Base-by-base conservation (phyloP, 2,797 vertebrate species). In the Enteromius argenteus region DNA sequence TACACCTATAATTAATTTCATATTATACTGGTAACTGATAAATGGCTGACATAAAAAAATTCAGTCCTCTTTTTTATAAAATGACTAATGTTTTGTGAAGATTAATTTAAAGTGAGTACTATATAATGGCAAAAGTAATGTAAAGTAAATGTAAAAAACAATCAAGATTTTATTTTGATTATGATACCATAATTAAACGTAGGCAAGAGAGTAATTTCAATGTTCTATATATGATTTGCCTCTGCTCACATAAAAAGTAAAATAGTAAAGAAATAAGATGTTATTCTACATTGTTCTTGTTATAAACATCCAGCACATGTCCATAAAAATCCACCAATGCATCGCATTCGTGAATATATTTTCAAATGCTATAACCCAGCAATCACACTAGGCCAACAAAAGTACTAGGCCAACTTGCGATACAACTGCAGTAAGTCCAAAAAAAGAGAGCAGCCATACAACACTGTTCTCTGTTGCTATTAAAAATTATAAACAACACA, bases 401-500 rank as follows among this genome's bases (percentile, higher is more conserved):
- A 60, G 13, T 42, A 17, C 13, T 58, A 23, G 21, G 14, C 21
- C 13, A 39, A 17, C n/a, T 27, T 17, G 35, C 14, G 6, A 75
- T 58, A 58, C 35, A 75, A 58, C 51, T n/a, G 5, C 35, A 60
- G 21, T 42, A n/a, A 17, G 35, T 27, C 8, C 4, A 14, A 42
- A 27, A 73, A 37, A 42, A 39, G n/a, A 71, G 39, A 69, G 67
- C 60, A 32, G 56, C 71, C 62, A 80, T 74, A 46, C 17, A 62
- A 49, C 23, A 46, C 80, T 58, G 87, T 88, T 88, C 71, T 86
- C 85, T 76, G 79, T 80, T 78, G 49, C 86, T 90, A 86, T 58
- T 78, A 75, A 80, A 73, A 80, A 75, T 77, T 71, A 85, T 66
- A 86, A 83, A 91, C 90, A 92, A 86, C 79, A 74, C 84, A 87